These are phyloP conservation scores for Hypothenemus hampei DNA, from an alignment of 1,140 invertebrate species.

Conservation along the genomic window DNA sequence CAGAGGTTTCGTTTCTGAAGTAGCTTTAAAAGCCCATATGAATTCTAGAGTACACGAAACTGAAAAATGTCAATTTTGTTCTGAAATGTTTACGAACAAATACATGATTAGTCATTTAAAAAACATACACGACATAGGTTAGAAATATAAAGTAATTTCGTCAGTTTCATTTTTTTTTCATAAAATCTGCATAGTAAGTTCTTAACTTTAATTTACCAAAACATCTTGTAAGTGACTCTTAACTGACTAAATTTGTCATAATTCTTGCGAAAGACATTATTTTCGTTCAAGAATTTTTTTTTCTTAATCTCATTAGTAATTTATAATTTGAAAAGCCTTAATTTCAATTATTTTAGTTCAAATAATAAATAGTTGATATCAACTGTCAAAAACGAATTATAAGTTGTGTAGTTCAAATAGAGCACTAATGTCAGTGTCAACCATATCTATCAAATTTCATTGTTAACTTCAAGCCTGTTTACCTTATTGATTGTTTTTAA, in stretches of 20 bases:
- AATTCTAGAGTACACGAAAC: constrained; percentile 16
- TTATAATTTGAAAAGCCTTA: too few species aligned
- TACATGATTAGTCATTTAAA: constrained; percentile 9
- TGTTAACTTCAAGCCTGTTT: background rate
- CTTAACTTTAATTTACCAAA: background rate
- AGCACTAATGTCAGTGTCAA: background rate
- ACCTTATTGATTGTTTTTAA: background rate
- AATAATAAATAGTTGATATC: too few species aligned
- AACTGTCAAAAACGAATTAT: too few species aligned
- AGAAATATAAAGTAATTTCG: background rate
- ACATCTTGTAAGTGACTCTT: background rate
- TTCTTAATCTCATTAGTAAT: too few species aligned
- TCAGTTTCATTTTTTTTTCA: background rate
- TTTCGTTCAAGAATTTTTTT: background rate
- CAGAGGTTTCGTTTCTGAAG: constrained; percentile 7
- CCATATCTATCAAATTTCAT: background rate
- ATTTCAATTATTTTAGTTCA: too few species aligned
- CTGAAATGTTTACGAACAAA: constrained; percentile 14
- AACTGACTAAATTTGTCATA: background rate
- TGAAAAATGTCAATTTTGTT: constrained; percentile 14
- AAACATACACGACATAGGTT: background rate
- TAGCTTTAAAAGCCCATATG: constrained; percentile 11
- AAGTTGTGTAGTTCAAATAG: background rate
- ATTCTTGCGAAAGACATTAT: background rate
- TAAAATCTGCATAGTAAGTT: background rate